Base-by-base conservation (phyloP, 2,113 vertebrate species). In the Struthidea cinerea region DNA sequence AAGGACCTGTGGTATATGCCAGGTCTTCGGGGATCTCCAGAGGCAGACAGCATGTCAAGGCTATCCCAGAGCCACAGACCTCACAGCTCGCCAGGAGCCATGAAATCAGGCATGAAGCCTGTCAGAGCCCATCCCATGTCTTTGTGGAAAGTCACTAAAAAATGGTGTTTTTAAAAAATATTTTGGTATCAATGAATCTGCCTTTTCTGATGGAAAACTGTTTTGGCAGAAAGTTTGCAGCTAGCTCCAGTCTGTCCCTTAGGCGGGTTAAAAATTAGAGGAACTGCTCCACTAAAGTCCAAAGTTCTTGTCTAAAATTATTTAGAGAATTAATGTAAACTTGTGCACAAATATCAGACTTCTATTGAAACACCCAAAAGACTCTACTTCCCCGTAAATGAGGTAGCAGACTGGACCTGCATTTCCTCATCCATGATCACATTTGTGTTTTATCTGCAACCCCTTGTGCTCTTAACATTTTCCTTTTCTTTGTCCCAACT, bases 141-240 rank as follows among this genome's bases (percentile, higher is more conserved):
- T 87, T 67, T 60, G 52, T 33, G 53, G 44, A 91, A 95, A 84
- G 57, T 61, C 84, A 85, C 70, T 49, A 60, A 92, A 94, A 94
- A 91, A 15, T 10, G 8, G 93, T 68, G 69, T 5, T 87, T 93
- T 77, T 73, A 49, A 87, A 91, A 91, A 94, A 76, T 91, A 83
- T 57, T 94, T 79, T 61, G 33, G 33, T 96, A 81, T 93, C 91
- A 95, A 76, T 85, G 49, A 82, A 89, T 71, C 57, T 82, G 84
- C 53, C 49, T 93, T 87, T 89, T 84, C 81, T 89, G 81, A 95
- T 42, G 53, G 74, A 95, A 97, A 96, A 73, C n/a, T 32, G 13
- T 91, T 95, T 50, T 95, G 91, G 94, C 93, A 93, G 84, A 37
- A 87, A 89, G 17, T 60, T 87, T 56, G 37, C 63, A 88, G 79